Conservation (phyloP, 2,888 invertebrate genomes). For the Synanthedon myopaeformis region DNA sequence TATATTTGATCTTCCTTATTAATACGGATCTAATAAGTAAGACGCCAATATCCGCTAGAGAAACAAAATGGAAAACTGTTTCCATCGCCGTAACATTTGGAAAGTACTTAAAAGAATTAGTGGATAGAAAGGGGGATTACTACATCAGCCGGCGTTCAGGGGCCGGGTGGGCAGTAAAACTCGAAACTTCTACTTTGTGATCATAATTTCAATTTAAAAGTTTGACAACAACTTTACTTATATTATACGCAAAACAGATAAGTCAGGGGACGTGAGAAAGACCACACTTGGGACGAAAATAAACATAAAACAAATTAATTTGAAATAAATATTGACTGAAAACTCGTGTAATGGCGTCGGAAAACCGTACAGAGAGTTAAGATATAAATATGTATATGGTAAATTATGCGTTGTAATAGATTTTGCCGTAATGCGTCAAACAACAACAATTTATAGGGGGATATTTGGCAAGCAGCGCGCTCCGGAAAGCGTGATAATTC, state of each 20-base stretch:
- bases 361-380: neutral
- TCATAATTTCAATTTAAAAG: constrained; percentile 50
- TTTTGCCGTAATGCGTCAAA: constrained; percentile 62
- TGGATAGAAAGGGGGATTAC: constrained; percentile 14
- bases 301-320: neutral
- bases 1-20: too few species aligned
- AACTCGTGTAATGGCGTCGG: neutral
- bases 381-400: neutral
- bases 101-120: neutral
- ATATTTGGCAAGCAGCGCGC: constrained; percentile 54
- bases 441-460: constrained; percentile 52
- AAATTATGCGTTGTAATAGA: constrained; percentile 38
- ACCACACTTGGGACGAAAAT: neutral
- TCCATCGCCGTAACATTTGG: neutral
- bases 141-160: constrained; percentile 1
- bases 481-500: constrained; percentile 54
- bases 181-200: constrained; percentile 30
- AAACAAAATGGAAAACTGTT: neutral
- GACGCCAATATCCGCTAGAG: too few species aligned
- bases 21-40: too few species aligned
- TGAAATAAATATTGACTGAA: neutral
- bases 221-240: constrained; percentile 32
- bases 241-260: constrained; percentile 18
- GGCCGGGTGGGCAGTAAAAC: constrained; percentile 16
- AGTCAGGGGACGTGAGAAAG: constrained; percentile 16